Evolutionary conservation across 2,797 vertebrate genomes (phyloP).

Genomic region (Serranus cabrilla): DNA sequence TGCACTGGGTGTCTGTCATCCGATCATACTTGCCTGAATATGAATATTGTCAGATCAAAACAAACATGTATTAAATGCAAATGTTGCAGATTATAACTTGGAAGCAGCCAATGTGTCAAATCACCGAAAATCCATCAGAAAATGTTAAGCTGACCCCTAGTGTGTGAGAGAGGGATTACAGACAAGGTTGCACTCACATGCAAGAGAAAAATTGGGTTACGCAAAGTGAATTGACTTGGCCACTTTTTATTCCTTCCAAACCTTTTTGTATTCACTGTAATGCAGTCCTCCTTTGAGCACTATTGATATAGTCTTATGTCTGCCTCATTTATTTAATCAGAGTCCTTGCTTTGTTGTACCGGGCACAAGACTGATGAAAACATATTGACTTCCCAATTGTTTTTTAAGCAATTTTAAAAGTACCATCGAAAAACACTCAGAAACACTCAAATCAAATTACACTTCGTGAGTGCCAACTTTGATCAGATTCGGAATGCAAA

Average conservation of each 20-base stretch:
- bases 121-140: no score
- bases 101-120: no score
- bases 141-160: no score
- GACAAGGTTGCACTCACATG: not conserved
- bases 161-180: not conserved
- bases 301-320: no score
- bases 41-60: no score
- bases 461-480: conserved; percentile 21
- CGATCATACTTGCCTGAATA: no score
- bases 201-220: not conserved
- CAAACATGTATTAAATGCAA: no score
- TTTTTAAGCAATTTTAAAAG: conserved; percentile 3
- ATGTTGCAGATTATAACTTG: no score
- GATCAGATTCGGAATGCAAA: conserved; percentile 15
- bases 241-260: conserved; percentile 16
- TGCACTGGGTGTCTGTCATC: no score
- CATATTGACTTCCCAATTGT: not conserved
- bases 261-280: not conserved
- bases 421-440: not conserved
- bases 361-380: conserved; percentile 4
- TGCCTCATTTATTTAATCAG: no score
- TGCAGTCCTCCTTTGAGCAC: not conserved
- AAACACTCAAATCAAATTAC: conserved; percentile 20
- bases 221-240: not conserved
- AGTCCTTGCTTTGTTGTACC: not conserved